Evolutionary conservation across 2,113 vertebrate species (phyloP).

Genomic region (Neofelis nebulosa): DNA sequence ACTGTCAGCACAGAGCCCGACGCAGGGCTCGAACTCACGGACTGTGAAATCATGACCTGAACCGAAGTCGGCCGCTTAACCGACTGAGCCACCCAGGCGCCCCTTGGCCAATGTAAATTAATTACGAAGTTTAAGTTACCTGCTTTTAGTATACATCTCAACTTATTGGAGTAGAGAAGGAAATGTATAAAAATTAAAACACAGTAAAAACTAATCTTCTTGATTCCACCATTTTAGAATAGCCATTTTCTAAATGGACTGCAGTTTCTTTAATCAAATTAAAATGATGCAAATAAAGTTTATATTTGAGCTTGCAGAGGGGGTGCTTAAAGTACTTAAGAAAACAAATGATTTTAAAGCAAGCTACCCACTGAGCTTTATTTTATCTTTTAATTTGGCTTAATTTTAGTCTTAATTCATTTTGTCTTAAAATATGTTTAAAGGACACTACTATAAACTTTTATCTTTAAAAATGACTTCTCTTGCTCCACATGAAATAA

Average conservation of each 20-base stretch:
- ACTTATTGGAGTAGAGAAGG: neutral
- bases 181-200: neutral
- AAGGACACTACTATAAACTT: neutral
- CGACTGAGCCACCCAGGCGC: too few relatives aligned
- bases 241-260: neutral
- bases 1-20: too few relatives aligned
- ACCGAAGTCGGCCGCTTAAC: too few relatives aligned
- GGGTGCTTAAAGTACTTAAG: neutral
- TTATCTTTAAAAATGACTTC: neutral
- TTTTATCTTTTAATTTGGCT: neutral
- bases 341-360: neutral
- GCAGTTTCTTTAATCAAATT: neutral
- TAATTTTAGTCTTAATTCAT: neutral
- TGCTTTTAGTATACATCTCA: neutral
- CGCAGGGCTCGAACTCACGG: too few relatives aligned
- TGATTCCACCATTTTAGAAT: neutral
- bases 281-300: neutral
- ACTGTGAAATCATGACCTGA: too few relatives aligned
- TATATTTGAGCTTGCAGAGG: neutral
- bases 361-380: neutral
- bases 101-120: neutral
- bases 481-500: neutral
- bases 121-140: neutral
- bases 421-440: constrained; percentile 17
- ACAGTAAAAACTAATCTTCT: neutral